Conservation (phyloP, 2,113 vertebrate genomes). For the Ceyx melanurus region DNA sequence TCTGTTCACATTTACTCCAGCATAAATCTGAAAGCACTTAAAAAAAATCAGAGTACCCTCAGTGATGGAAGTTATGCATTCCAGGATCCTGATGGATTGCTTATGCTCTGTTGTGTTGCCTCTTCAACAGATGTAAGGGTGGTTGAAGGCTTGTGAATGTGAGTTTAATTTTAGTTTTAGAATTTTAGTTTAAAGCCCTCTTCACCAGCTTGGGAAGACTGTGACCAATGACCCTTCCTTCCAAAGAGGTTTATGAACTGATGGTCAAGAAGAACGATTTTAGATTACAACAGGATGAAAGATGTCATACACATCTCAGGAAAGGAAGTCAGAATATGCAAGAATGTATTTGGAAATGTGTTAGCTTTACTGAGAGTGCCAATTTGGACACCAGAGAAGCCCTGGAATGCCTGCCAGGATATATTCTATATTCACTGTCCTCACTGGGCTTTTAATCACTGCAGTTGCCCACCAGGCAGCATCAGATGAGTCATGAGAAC, state of each 20-base stretch:
- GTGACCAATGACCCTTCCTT: background rate
- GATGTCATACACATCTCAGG: background rate
- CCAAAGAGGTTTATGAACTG: background rate
- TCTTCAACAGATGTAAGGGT: background rate
- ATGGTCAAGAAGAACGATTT: background rate
- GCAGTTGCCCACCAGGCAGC: background rate
- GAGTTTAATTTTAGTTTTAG: background rate
- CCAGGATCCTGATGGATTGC: background rate
- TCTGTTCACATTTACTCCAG: constrained; percentile 2
- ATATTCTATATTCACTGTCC: background rate
- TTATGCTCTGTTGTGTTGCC: background rate
- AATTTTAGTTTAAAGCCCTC: background rate
- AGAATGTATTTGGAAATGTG: background rate
- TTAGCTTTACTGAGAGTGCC: background rate
- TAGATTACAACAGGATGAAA: background rate
- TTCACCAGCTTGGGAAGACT: background rate
- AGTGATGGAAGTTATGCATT: background rate
- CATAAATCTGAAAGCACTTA: background rate
- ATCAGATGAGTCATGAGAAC: constrained; percentile 18
- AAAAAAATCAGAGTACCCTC: background rate
- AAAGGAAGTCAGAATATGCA: background rate
- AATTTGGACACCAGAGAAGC: background rate
- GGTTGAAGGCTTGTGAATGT: background rate
- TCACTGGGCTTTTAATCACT: background rate
- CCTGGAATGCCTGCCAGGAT: background rate